Base-by-base conservation (phyloP, 2,113 vertebrate genomes). In the Suncus etruscus region DNA sequence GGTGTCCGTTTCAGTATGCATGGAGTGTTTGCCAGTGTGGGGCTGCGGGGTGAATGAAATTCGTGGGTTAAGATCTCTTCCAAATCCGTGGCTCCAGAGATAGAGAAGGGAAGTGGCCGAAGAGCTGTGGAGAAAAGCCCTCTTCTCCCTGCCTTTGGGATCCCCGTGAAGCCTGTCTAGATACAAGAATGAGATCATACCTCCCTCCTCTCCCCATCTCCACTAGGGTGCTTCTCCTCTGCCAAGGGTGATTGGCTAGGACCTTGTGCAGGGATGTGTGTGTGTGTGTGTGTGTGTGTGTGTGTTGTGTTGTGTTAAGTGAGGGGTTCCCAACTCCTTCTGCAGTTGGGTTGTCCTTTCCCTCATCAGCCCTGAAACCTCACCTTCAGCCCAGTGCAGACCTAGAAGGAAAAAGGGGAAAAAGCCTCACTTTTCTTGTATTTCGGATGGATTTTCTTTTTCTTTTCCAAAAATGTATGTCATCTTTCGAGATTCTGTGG, bases 261-360 rank as follows among this genome's bases (percentile, higher is more conserved):
- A 16, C 3, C 16, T 20, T 6, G 58, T 7, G 0, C 7, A 31
- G 58, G 83, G 20, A 58, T 54, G 51, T 54, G 51, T 54, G 51
- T 54, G 51, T 54, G 51, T 54, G 51, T 54, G 51, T 61, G 18
- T 22, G 51, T 1, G 32, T 8, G 7, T 15, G 31, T 73, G 18
- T 48, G 29, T 14, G 4, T 2, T 61, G 58, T 61, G 58, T 18
- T 61, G 58, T 16, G 58, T 16, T 20, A 61, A 18, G 58, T 61
- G 58, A 16, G 15, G 8, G 27, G 69, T 18, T 68, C 32, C 39
- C 25, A 8, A 39, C 10, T 8, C 7, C 69, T 69, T 48, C 3
- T 0, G 58, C 50, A 3, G 20, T 29, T 7, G 12, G 0, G 4
- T 20, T 0, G 47, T 39, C 47, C 58, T 0, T 2, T 12, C 0